Evolutionary conservation across 2,888 invertebrate genomes (phyloP), one percentile per base, ranked within the genome.

Genomic region (Bruchidius siliquastri): DNA sequence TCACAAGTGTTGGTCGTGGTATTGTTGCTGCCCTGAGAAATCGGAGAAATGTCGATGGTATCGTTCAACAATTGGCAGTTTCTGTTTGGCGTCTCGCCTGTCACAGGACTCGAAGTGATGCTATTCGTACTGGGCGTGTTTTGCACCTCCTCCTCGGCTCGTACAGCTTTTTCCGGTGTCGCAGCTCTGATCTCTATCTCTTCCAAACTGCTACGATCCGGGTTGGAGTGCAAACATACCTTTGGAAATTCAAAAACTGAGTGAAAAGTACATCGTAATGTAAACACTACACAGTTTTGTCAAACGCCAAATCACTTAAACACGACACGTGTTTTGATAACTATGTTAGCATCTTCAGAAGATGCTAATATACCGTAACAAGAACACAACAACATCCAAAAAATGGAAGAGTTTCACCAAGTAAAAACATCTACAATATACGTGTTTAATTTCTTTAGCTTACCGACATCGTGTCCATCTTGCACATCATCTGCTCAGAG

Each of bases 11-110:
- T 49, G 49, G 49, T 49, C 10, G 49, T 49, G 6, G 49, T 49
- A 13, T 4, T 49, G 18, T 4, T 49, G 49, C 49, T 49, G 8
- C 18, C 49, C 13, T 49, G 13, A 3, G 49, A 49, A 13, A 91
- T 91, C 0, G 91, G 91, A 0, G 91, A 91, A 83, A 91, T 90
- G 82, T 91, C 89, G 21, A 88, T 78, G 10, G 91, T 91, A 76
- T 88, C 88, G 79, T 89, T 88, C 20, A 91, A 81, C 74, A 91
- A 88, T 81, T 90, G 90, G 80, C 87, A 84, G 74, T 88, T 85
- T 76, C 83, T 81, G 67, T 79, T 83, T 6, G 86, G 86, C 0
- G 86, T 86, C 67, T 85, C 84, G 0, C 77, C 76, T 3, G 78
- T 81, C 30, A 85, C 73, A 3, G 86, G 85, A 2, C 85, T 85